Base-by-base conservation (phyloP, 2,113 vertebrate species). In the Ictalurus punctatus region DNA sequence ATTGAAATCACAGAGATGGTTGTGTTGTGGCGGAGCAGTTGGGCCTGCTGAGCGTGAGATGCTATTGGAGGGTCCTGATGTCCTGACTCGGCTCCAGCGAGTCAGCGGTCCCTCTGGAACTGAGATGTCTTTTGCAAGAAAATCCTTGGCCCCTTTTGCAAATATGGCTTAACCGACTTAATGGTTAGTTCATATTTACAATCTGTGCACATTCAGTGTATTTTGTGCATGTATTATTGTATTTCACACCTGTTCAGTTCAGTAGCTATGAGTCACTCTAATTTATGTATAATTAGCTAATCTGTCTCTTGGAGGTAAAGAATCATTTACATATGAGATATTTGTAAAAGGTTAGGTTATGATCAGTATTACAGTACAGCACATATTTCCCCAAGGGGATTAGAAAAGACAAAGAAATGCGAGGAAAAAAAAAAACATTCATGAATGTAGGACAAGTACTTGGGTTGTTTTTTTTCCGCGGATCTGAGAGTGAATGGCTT, bases 401-500 rank as follows among this genome's bases (percentile, higher is more conserved):
- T 94, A 97, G 96, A 97, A 97, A 92, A 92, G 93, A 94, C 93
- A 93, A 89, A 94, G 92, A 92, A 93, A 83, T 83, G 74, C 40
- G 71, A 80, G 80, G 25, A 58, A 27, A 87, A 85, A 83, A 44
- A 58, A 80, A 82, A 76, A 97, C 97, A 97, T 97, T 97, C 96
- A 96, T 96, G 97, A 96, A 96, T 94, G 95, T 95, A 92, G 94
- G 94, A 95, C 82, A 86, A 94, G 96, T 95, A 95, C 94, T 95
- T 94, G 95, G 94, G 95, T 10, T 52, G 21, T 63, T 93, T 54
- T 63, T 63, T 80, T 92, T 95, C 91, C 96, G 96, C 96, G 93
- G 95, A 95, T 96, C 93, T 95, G 94, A 95, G 97, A 96, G 96
- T 95, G 96, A 97, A 99, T 99, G 98, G 97, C 98, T 99, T 99